phyloP scores from a whole-genome alignment of 2,888 invertebrate species.

The Himalopsyche kuldschensis region DNA sequence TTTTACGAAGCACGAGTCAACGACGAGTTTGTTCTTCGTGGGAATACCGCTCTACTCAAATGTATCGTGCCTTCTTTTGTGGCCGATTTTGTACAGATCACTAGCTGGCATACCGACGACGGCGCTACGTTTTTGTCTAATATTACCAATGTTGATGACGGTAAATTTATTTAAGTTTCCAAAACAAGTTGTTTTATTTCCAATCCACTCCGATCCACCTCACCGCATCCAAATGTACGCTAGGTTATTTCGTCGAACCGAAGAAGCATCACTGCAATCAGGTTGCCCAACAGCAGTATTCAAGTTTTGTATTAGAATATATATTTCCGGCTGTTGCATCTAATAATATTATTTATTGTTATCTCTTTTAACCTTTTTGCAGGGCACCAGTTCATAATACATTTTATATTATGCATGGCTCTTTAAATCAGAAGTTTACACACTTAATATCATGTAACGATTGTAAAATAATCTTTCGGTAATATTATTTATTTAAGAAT shows the following conservation, averaged over 20 bases:
- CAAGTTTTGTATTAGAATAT: background rate
- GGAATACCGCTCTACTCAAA: conserved; percentile 80
- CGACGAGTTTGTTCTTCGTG: conserved; percentile 82
- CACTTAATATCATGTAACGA: too few species aligned
- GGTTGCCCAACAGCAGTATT: background rate
- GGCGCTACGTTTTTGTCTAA: conserved; percentile 33
- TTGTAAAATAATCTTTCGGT: too few species aligned
- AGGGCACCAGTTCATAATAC: background rate
- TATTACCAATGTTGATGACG: conserved; percentile 32
- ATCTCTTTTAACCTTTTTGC: background rate
- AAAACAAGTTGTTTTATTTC: background rate
- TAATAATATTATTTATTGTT: background rate
- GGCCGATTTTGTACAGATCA: conserved; percentile 78
- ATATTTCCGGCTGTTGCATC: background rate
- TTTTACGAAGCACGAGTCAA: conserved; percentile 82
- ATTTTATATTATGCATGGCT: too few species aligned
- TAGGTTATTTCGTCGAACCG: background rate
- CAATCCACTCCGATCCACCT: conserved; percentile 14
- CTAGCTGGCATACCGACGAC: conserved; percentile 73
- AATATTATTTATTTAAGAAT: too few species aligned
- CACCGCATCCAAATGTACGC: background rate
- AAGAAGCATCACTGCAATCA: background rate
- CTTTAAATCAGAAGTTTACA: too few species aligned
- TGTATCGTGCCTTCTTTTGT: conserved; percentile 85
- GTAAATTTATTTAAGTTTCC: conserved; percentile 15